Conservation (phyloP, 2,113 vertebrate species). For the Bubo scandiacus region DNA sequence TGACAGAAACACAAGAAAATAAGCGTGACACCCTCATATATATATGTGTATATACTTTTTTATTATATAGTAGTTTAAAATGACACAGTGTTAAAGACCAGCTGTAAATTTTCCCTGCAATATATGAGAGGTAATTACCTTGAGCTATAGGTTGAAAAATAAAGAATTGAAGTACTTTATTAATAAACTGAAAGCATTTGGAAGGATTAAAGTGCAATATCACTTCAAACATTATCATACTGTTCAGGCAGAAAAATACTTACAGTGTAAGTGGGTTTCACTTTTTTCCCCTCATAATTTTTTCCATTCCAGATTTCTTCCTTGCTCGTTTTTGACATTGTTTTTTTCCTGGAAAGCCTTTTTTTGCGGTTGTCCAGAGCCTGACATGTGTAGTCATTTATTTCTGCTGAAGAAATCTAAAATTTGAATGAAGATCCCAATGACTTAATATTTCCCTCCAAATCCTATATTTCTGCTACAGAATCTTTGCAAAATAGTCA, state of each 20-base stretch:
- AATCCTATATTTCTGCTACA: background rate
- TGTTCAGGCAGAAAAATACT: background rate
- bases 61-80: background rate
- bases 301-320: background rate
- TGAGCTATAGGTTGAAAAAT: background rate
- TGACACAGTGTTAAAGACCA: background rate
- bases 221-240: background rate
- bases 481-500: background rate
- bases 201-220: background rate
- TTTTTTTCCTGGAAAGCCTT: background rate
- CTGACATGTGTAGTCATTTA: background rate
- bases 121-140: background rate
- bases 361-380: background rate
- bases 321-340: background rate
- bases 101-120: background rate
- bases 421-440: background rate
- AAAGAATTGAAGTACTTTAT: background rate
- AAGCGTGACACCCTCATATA: background rate
- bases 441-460: background rate
- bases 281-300: background rate
- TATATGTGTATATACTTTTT: background rate
- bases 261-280: background rate
- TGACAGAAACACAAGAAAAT: background rate
- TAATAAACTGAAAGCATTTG: background rate
- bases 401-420: background rate